Percentiles rank a stretch among this genome's conserved stretches.
Evolutionary conservation across 2,113 vertebrate genomes (phyloP).

Genomic region (Engraulis encrasicolus): DNA sequence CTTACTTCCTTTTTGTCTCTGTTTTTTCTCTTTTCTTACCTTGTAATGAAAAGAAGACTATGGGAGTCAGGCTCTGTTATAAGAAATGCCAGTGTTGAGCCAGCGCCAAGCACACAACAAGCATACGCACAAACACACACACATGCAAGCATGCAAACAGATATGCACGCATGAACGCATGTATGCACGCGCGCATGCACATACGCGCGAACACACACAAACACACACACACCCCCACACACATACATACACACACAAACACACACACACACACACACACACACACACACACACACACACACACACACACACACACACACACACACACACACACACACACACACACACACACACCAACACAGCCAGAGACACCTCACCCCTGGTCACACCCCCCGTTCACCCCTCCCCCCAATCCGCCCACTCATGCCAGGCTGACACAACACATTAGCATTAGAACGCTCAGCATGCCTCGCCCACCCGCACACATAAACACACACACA

Average conservation of each 20-base stretch:
- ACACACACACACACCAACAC: constrained; percentile 12
- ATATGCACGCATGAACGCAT: background rate
- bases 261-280: background rate
- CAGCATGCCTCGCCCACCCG: constrained; percentile 24
- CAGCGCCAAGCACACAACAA: background rate
- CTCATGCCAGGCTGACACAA: constrained; percentile 40
- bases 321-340: constrained; percentile 33
- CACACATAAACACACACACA: background rate
- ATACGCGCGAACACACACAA: constrained; percentile 9
- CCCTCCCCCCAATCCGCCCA: background rate
- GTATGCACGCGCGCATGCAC: constrained; percentile 22
- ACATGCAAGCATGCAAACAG: background rate
- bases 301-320: background rate
- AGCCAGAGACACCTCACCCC: background rate
- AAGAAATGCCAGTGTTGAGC: constrained; percentile 31
- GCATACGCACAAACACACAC: background rate
- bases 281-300: constrained; percentile 16
- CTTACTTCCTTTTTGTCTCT: no score
- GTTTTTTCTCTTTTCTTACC: no score
- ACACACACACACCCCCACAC: constrained; percentile 1
- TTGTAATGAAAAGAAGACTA: constrained; percentile 32
- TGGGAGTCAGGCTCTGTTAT: constrained; percentile 25
- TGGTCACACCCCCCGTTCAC: background rate
- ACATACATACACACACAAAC: background rate
- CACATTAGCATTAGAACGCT: constrained; percentile 47